Evolutionary conservation across 2,113 vertebrate species (phyloP).

Genomic region (Helogale parvula): DNA sequence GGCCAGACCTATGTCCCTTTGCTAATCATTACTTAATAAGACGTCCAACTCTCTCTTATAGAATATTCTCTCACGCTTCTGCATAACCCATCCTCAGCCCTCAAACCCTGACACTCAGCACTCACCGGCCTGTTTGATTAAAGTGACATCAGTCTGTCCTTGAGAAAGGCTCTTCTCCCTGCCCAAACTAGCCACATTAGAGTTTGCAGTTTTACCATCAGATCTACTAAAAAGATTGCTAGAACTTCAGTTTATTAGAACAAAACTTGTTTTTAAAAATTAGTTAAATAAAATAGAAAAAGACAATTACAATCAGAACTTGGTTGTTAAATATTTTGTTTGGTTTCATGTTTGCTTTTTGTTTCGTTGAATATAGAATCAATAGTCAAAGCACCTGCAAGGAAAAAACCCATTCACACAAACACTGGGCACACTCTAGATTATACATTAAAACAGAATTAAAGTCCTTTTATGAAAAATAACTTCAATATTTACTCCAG

Average conservation of each 20-base stretch:
- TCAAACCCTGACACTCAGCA: background rate
- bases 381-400: background rate
- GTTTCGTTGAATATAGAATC: constrained; percentile 6
- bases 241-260: background rate
- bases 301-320: background rate
- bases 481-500: constrained; percentile 59
- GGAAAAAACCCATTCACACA: background rate
- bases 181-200: background rate
- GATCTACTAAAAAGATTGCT: background rate
- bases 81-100: background rate
- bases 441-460: constrained; percentile 37
- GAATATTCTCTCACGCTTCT: background rate
- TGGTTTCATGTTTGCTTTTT: background rate
- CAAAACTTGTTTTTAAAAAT: background rate
- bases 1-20: background rate
- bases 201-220: background rate
- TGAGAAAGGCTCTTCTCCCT: background rate
- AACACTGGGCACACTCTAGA: background rate
- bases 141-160: background rate
- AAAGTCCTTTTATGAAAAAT: constrained; percentile 56
- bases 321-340: constrained; percentile 1
- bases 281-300: background rate
- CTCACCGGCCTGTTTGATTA: background rate
- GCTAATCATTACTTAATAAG: background rate
- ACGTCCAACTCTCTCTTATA: background rate